A percentile compares a stretch with the other conserved stretches of the same genome.
Conservation (phyloP, 1,140 invertebrate genomes). For the Scaptomyza montana region DNA sequence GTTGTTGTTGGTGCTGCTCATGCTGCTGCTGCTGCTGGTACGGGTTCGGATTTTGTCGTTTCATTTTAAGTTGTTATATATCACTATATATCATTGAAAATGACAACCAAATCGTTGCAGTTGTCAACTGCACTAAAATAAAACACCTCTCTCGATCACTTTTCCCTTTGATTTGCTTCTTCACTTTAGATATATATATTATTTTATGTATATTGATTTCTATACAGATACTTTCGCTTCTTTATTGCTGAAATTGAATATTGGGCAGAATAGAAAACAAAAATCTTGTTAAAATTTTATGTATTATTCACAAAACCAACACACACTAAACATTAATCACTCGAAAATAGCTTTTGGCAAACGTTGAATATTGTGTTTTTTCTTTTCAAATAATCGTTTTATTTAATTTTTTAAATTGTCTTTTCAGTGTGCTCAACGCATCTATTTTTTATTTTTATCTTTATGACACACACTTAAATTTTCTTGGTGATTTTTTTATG, state of each 20-base stretch:
- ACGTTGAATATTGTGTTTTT: conserved; percentile 34
- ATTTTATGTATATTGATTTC: conserved; percentile 58
- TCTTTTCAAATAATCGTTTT: conserved; percentile 4
- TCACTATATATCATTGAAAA: conserved; percentile 83
- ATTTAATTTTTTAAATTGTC: conserved; percentile 30
- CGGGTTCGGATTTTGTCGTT: conserved; percentile 83
- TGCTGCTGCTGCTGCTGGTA: conserved; percentile 80
- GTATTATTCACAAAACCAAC: conserved; percentile 18
- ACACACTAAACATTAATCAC: conserved; percentile 48
- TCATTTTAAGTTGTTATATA: conserved; percentile 83
- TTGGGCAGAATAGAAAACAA: conserved; percentile 24
- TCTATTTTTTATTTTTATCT: conserved; percentile 32
- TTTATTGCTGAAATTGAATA: conserved; percentile 69
- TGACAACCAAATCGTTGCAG: conserved; percentile 79
- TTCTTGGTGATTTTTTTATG: conserved; percentile 3
- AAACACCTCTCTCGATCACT: conserved; percentile 78
- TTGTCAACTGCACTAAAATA: conserved; percentile 71
- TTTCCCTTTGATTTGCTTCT: conserved; percentile 76
- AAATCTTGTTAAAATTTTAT: conserved; percentile 38
- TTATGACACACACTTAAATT: conserved; percentile 28
- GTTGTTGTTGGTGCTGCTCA: conserved; percentile 85
- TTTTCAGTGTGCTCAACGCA: conserved; percentile 38
- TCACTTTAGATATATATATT: conserved; percentile 67
- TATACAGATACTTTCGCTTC: conserved; percentile 62
- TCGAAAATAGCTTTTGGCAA: conserved; percentile 42